phyloP scores from a whole-genome alignment of 1,140 invertebrate genomes.

The Dreissena polymorpha region DNA sequence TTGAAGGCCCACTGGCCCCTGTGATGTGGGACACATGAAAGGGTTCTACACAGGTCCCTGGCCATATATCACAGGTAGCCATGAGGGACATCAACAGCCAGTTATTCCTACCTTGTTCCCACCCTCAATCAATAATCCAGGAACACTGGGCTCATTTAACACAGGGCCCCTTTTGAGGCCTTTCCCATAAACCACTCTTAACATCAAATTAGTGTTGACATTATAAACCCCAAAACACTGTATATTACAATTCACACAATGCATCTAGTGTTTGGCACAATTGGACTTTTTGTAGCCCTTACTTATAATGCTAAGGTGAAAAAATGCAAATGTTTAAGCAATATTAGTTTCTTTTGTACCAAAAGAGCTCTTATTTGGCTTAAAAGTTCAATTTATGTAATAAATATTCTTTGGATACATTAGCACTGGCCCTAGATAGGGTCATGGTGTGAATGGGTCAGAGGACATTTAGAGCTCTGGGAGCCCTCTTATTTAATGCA shows the following conservation, averaged over 20 bases:
- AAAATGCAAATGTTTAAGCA: slow-evolving; percentile 37
- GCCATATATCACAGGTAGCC: background rate
- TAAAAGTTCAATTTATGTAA: slow-evolving; percentile 43
- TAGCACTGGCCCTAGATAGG: slow-evolving; percentile 39
- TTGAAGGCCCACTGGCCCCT: too few relatives aligned
- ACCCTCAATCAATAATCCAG: slow-evolving; percentile 42
- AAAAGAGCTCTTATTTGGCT: slow-evolving; percentile 12
- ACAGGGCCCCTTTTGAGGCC: slow-evolving; percentile 13
- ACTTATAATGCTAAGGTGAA: slow-evolving; percentile 29
- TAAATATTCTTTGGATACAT: slow-evolving; percentile 50
- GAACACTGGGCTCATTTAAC: background rate
- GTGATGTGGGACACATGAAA: too few relatives aligned
- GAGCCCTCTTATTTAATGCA: slow-evolving; percentile 3
- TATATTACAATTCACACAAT: slow-evolving; percentile 29
- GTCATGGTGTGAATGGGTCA: slow-evolving; percentile 29
- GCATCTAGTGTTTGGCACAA: slow-evolving; percentile 17
- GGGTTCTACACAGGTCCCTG: too few relatives aligned
- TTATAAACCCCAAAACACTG: slow-evolving; percentile 28
- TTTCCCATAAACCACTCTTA: slow-evolving; percentile 33
- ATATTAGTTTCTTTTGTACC: slow-evolving; percentile 14
- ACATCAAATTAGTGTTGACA: slow-evolving; percentile 34
- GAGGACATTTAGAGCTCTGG: slow-evolving; percentile 21
- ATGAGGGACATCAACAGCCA: background rate
- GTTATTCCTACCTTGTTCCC: slow-evolving; percentile 6
- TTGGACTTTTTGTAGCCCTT: slow-evolving; percentile 25